Evolutionary conservation across 2,797 vertebrate species (phyloP).

Genomic region (Cossypha caffra): DNA sequence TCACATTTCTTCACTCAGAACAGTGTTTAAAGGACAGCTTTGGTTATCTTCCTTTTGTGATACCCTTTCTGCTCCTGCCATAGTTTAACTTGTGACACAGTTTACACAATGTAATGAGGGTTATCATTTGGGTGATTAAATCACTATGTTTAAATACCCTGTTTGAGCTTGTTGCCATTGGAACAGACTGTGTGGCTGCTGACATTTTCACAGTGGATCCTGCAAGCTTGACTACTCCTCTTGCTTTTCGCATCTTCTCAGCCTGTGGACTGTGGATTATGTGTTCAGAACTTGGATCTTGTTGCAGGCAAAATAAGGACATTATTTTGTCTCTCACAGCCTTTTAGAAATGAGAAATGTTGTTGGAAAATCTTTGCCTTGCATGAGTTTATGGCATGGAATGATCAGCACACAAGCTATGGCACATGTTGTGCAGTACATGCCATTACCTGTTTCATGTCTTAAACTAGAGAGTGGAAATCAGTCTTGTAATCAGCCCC

Average conservation of each 20-base stretch:
- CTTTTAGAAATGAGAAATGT: background rate
- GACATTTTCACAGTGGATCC: background rate
- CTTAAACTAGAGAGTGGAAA: background rate
- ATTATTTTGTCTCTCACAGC: background rate
- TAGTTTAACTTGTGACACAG: background rate
- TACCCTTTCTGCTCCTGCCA: background rate
- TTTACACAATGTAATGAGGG: background rate
- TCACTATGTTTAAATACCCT: background rate
- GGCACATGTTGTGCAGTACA: background rate
- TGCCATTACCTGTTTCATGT: background rate
- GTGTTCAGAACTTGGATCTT: background rate
- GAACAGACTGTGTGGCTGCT: background rate
- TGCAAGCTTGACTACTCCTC: background rate
- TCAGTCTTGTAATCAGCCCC: background rate
- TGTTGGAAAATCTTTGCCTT: background rate
- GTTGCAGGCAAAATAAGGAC: background rate
- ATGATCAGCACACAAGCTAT: background rate
- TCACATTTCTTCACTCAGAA: background rate
- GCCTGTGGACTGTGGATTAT: background rate
- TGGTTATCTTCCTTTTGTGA: background rate
- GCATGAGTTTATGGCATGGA: background rate
- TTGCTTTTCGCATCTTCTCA: background rate
- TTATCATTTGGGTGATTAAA: conserved; percentile 17
- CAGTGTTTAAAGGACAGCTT: background rate
- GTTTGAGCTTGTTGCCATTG: background rate